Evolutionary conservation across 2,888 invertebrate species (phyloP).

Genomic region (Melitaea athalia): DNA sequence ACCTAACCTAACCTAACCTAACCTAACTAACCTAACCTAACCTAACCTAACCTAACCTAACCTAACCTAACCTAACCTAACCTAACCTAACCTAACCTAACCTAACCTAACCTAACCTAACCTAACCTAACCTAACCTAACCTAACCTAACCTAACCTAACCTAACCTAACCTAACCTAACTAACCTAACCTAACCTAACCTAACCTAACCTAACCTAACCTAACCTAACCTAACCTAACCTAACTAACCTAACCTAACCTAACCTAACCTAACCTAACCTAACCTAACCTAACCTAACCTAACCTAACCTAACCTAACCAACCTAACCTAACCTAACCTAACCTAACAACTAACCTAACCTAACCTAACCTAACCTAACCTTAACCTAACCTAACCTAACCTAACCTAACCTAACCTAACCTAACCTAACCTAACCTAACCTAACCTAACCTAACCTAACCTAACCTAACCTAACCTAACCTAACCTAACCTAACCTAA

Average conservation of each 20-base stretch:
- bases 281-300: slow-evolving; percentile 9
- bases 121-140: slow-evolving; percentile 9
- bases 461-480: slow-evolving; percentile 44
- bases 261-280: slow-evolving; percentile 9
- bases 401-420: slow-evolving; percentile 9
- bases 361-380: slow-evolving; percentile 9
- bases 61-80: slow-evolving; percentile 9
- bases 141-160: slow-evolving; percentile 9
- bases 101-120: slow-evolving; percentile 9
- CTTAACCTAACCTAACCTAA: slow-evolving; percentile 9
- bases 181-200: slow-evolving; percentile 9
- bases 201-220: slow-evolving; percentile 9
- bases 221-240: slow-evolving; percentile 9
- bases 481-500: slow-evolving; percentile 45
- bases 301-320: slow-evolving; percentile 9
- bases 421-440: slow-evolving; percentile 7
- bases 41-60: slow-evolving; percentile 9
- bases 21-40: slow-evolving; percentile 9
- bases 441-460: slow-evolving; percentile 17
- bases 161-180: slow-evolving; percentile 9
- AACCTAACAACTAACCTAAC: slow-evolving; percentile 9
- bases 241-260: slow-evolving; percentile 8
- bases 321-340: slow-evolving; percentile 9
- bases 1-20: slow-evolving; percentile 8
- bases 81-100: slow-evolving; percentile 9